Base-by-base conservation (phyloP, 2,888 invertebrate genomes). In the Tridacna gigas region DNA sequence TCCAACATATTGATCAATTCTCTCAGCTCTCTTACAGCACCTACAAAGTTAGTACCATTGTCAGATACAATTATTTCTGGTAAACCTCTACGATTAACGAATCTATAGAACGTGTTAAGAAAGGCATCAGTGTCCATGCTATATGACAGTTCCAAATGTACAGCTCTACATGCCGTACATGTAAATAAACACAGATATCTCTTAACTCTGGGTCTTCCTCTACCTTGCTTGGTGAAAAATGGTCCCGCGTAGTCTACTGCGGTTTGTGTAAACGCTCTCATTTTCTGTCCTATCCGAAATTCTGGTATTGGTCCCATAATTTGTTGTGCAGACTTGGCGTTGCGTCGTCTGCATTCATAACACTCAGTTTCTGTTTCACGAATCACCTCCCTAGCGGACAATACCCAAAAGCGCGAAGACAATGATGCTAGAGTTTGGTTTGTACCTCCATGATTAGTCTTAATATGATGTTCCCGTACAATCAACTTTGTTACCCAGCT, bases 101-200 rank as follows among this genome's bases (percentile, higher is more conserved):
- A n/a, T n/a, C n/a, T n/a, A n/a, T n/a, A n/a, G n/a, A n/a, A n/a
- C n/a, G n/a, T n/a, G n/a, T n/a, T n/a, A n/a, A n/a, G n/a, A n/a
- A n/a, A n/a, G n/a, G n/a, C n/a, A n/a, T n/a, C n/a, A n/a, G n/a
- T n/a, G n/a, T n/a, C n/a, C n/a, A n/a, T n/a, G n/a, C n/a, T n/a
- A n/a, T n/a, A n/a, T n/a, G n/a, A n/a, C n/a, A n/a, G n/a, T n/a
- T n/a, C n/a, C n/a, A n/a, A n/a, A n/a, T n/a, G n/a, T n/a, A n/a
- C 78, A 37, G 88, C 88, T 37, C 86, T 71, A 0, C 74, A 65
- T 0, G 67, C 37, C 11, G 79, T 25, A 77, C 83, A 88, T 18
- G 84, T 88, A 51, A 88, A 88, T 12, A 88, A 22, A 61, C 81
- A 84, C 18, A 67, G 56, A 69, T 88, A 87, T 22, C 88, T 47